These are phyloP conservation scores for Drosophila suboccidentalis DNA, from an alignment of 2,888 invertebrate genomes.

Conservation along the genomic window DNA sequence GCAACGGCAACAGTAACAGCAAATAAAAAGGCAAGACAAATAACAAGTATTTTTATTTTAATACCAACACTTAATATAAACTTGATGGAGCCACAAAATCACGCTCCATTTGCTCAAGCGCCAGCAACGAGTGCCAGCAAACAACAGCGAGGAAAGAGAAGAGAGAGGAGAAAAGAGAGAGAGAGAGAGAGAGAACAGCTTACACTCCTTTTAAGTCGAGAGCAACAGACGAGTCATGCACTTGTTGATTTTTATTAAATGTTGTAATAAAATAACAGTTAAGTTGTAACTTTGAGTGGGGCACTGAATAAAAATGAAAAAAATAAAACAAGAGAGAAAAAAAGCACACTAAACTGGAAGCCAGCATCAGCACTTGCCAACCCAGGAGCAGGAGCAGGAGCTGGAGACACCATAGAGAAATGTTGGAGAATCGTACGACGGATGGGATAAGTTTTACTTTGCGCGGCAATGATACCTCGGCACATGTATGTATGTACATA, in stretches of 20 bases:
- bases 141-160: slow-evolving; percentile 39
- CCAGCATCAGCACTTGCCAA: slow-evolving; percentile 46
- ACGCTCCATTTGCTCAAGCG: slow-evolving; percentile 79
- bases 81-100: slow-evolving; percentile 82
- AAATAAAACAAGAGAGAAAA: neutral
- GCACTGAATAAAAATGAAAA: slow-evolving; percentile 63
- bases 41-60: slow-evolving; percentile 82
- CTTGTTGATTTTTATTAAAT: slow-evolving; percentile 82
- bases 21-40: slow-evolving; percentile 79
- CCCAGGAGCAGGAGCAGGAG: neutral
- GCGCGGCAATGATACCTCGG: slow-evolving; percentile 45
- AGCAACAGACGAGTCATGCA: slow-evolving; percentile 70
- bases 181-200: slow-evolving; percentile 14
- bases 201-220: slow-evolving; percentile 55
- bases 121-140: slow-evolving; percentile 35
- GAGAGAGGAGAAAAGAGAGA: slow-evolving; percentile 1
- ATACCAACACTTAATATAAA: slow-evolving; percentile 82
- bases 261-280: slow-evolving; percentile 82
- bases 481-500: slow-evolving; percentile 39
- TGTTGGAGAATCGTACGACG: slow-evolving; percentile 27
- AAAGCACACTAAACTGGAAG: neutral
- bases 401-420: slow-evolving; percentile 23
- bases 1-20: slow-evolving; percentile 23
- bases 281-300: slow-evolving; percentile 81
- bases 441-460: slow-evolving; percentile 45